phyloP scores from a whole-genome alignment of 2,888 invertebrate genomes.

The Eupsilia transversa region DNA sequence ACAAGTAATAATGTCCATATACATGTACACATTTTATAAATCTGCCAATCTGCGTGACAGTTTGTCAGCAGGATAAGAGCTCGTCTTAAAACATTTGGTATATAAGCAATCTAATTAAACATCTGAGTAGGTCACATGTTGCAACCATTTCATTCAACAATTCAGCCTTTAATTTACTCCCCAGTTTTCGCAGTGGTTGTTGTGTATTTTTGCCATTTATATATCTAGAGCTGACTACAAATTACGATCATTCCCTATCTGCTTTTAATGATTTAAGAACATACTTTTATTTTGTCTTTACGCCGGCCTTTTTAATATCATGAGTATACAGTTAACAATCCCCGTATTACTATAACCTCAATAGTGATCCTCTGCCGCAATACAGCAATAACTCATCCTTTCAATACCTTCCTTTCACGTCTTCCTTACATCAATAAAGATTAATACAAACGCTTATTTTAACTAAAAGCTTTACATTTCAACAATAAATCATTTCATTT shows the following conservation, averaged over 20 bases:
- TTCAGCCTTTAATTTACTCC: too few species aligned
- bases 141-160: too few species aligned
- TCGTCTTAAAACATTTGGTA: neutral
- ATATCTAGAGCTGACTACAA: neutral
- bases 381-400: slow-evolving; percentile 34
- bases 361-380: slow-evolving; percentile 12
- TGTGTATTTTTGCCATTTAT: neutral
- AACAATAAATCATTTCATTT: slow-evolving; percentile 55
- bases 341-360: slow-evolving; percentile 14
- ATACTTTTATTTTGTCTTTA: neutral
- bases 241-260: neutral
- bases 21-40: neutral
- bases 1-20: too few species aligned
- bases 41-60: neutral
- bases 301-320: neutral
- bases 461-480: slow-evolving; percentile 27
- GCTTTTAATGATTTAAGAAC: neutral
- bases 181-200: too few species aligned
- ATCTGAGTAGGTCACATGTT: too few species aligned
- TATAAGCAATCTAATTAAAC: too few species aligned
- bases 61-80: too few species aligned
- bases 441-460: slow-evolving; percentile 13
- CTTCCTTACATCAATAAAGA: slow-evolving; percentile 18
- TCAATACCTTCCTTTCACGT: slow-evolving; percentile 14
- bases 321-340: slow-evolving; percentile 5